Base-by-base conservation (phyloP, 2,888 invertebrate species). In the Apamea epomidion region DNA sequence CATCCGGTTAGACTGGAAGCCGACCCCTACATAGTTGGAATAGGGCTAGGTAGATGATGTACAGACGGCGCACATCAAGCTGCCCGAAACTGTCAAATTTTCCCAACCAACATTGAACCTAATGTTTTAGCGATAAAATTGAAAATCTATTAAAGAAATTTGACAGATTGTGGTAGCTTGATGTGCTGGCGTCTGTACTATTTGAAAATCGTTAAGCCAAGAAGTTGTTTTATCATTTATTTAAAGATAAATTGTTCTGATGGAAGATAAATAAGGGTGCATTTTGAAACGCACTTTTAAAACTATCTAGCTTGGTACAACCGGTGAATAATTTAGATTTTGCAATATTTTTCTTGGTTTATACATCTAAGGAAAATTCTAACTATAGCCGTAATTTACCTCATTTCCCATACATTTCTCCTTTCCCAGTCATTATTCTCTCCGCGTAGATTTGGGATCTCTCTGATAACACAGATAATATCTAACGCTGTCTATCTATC, bases 381-480 rank as follows among this genome's bases (percentile, higher is more conserved):
- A 58, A 58, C 16, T 29, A 70, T 45, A 14, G 2, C 21, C 32
- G 3, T 29, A 74, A 84, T 67, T 58, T 67, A 37, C 21, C 51
- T 48, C 37, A 71, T 83, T 78, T 73, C 84, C 72, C 29, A 45
- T 70, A 85, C 54, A 81, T 58, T 54, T 54, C 65, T 78, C 74
- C 80, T 82, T 82, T 85, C 82, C 73, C 25, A 29, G 71, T 86
- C 73, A 86, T 86, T 86, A 86, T 80, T 85, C 74, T 83, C 79
- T 37, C 45, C 70, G 32, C 81, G 80, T 67, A 85, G 79, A 90
- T 88, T 87, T 84, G 48, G 81, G 65, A 85, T 87, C 86, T 78
- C 67, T 73, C 51, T 72, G 90, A 89, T 90, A 88, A 79, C 87
- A 77, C 77, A 86, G 90, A 90, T 90, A 85, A 90, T 88, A 90